These are phyloP conservation scores for Anagyrus pseudococci DNA, from an alignment of 2,888 invertebrate species.

Conservation along the genomic window DNA sequence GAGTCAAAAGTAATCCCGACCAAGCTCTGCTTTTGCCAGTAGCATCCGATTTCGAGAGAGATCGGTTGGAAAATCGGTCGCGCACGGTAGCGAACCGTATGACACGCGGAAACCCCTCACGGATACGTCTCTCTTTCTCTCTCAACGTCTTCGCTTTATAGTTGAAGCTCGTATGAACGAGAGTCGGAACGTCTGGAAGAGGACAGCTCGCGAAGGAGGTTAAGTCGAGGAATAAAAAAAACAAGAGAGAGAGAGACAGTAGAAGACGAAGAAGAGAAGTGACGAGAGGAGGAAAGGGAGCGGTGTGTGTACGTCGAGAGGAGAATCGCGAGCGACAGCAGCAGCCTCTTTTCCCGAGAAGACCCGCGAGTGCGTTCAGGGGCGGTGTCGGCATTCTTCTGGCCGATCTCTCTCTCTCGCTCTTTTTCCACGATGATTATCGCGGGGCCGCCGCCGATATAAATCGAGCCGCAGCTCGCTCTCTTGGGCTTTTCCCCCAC, in stretches of 20 bases:
- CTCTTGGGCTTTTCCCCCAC: too few species aligned
- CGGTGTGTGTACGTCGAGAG: not conserved
- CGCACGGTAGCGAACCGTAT: too few species aligned
- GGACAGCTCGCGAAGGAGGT: not conserved
- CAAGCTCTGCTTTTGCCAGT: too few species aligned
- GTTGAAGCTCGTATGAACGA: too few species aligned
- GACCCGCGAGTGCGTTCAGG: slow-evolving; percentile 19
- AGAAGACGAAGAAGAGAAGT: not conserved
- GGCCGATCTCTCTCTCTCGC: not conserved
- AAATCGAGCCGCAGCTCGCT: slow-evolving; percentile 17
- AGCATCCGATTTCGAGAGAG: too few species aligned
- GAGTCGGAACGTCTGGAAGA: too few species aligned
- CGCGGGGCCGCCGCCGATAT: slow-evolving; percentile 11
- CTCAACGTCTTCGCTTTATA: too few species aligned
- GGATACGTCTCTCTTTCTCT: too few species aligned
- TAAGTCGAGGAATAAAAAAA: slow-evolving; percentile 17
- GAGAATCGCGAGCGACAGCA: slow-evolving; percentile 18
- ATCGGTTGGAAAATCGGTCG: too few species aligned
- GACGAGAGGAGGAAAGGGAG: not conserved
- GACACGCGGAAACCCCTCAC: too few species aligned
- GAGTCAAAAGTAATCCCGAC: too few species aligned
- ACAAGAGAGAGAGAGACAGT: not conserved
- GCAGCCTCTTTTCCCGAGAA: slow-evolving; percentile 12
- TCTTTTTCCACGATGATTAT: slow-evolving; percentile 19
- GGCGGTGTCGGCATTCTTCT: slow-evolving; percentile 26